Conservation (phyloP, 1,140 invertebrate genomes). For the Euwallacea fornicatus region DNA sequence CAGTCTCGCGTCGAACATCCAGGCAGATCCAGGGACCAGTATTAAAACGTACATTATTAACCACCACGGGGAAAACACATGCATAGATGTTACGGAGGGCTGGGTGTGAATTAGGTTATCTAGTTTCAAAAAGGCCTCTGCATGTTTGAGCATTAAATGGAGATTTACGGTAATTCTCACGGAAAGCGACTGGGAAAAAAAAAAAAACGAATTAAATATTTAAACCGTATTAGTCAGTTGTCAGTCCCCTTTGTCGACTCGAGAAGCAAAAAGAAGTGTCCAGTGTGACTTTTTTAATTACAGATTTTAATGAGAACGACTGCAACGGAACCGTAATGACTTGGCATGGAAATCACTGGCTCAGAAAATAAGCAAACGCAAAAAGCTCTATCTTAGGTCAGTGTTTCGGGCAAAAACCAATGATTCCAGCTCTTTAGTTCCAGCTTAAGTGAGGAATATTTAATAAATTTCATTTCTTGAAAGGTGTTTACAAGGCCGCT, state of each 20-base stretch:
- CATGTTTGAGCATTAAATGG: no score
- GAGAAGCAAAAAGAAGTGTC: constrained; percentile 4
- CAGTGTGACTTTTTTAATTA: constrained; percentile 15
- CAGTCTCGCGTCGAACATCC: neutral
- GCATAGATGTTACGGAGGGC: neutral
- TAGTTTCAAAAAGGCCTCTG: no score
- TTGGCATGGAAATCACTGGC: constrained; percentile 7
- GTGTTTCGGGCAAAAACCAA: neutral
- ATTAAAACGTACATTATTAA: constrained; percentile 6
- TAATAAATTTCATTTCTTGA: no score
- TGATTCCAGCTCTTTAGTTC: no score
- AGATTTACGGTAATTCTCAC: no score
- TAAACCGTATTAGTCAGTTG: constrained; percentile 3
- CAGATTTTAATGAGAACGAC: constrained; percentile 8
- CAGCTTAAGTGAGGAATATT: no score
- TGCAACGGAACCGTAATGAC: constrained; percentile 6
- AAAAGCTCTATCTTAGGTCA: constrained; percentile 2
- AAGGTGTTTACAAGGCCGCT: no score
- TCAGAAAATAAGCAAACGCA: constrained; percentile 9
- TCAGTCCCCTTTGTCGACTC: neutral
- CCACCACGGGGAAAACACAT: neutral
- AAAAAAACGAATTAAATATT: constrained; percentile 1
- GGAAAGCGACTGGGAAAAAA: neutral
- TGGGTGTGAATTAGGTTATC: neutral
- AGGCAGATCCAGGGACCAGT: neutral